Conservation (phyloP, 1,140 invertebrate species). For the Mercenaria mercenaria region DNA sequence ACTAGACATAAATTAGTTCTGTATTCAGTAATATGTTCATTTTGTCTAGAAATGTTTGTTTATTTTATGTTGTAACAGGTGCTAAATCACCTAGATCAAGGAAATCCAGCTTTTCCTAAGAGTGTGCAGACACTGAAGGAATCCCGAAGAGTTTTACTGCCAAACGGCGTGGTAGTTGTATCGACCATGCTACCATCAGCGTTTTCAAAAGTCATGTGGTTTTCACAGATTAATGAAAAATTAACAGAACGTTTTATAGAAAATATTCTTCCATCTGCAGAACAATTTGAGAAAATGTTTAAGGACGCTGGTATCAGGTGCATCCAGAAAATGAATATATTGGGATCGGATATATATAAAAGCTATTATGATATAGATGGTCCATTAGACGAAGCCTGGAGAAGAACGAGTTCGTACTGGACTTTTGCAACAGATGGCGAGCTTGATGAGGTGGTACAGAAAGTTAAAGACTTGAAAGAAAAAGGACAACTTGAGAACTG, state of each 20-base stretch:
- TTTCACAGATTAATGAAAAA: background rate
- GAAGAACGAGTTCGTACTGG: background rate
- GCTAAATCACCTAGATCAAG: background rate
- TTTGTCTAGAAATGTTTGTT: no score
- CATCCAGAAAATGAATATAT: slow-evolving; percentile 24
- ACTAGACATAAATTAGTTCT: no score
- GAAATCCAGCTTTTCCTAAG: background rate
- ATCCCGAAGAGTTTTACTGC: background rate
- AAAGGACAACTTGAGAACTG: background rate
- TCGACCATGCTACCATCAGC: background rate
- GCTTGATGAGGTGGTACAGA: background rate
- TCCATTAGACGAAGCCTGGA: background rate
- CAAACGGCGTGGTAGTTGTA: background rate
- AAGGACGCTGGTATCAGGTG: no score
- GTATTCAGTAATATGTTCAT: no score
- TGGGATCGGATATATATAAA: background rate
- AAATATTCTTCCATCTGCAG: slow-evolving; percentile 27
- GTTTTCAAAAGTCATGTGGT: background rate
- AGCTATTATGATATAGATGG: slow-evolving; percentile 2
- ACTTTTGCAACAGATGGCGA: slow-evolving; percentile 1
- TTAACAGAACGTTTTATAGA: slow-evolving; percentile 17
- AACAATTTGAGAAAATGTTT: background rate
- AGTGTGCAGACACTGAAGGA: background rate
- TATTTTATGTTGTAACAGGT: background rate
- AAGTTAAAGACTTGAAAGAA: background rate